Percentiles rank a stretch among this genome's conserved stretches.
phyloP scores from a whole-genome alignment of 2,113 vertebrate species.

The Anguilla japonica region DNA sequence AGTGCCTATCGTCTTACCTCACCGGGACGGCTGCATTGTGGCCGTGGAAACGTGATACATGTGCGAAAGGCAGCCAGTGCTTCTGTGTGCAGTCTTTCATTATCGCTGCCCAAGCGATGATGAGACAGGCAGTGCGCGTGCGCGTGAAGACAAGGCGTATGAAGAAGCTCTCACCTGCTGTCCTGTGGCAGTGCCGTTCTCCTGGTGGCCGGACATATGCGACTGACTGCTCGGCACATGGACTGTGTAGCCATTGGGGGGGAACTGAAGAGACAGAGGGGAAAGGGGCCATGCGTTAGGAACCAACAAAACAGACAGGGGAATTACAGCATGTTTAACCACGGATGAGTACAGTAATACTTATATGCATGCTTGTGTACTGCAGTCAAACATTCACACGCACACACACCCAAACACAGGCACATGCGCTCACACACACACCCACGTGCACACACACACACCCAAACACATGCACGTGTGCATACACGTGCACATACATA shows the following conservation, averaged over 20 bases:
- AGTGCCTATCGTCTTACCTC: conserved; percentile 5
- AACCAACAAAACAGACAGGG: neutral
- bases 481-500: conserved; percentile 19
- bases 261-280: neutral
- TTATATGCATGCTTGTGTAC: conserved; percentile 22
- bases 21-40: neutral
- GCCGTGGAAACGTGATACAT: conserved; percentile 5
- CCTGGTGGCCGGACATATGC: neutral
- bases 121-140: neutral
- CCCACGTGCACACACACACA: too few species aligned
- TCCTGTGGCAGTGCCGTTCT: neutral
- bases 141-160: too few species aligned
- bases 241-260: conserved; percentile 9
- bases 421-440: neutral
- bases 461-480: conserved; percentile 18
- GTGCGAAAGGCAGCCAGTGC: neutral
- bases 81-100: neutral
- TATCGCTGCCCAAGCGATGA: neutral
- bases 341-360: conserved; percentile 13
- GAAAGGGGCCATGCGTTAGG: neutral
- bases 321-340: neutral
- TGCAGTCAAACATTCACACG: too few species aligned
- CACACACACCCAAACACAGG: neutral
- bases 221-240: conserved; percentile 7
- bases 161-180: conserved; percentile 11